A percentile compares a stretch with the other conserved stretches of the same genome.
Evolutionary conservation across 1,140 invertebrate species (phyloP).

Genomic region (Paralvinella palmiformis): DNA sequence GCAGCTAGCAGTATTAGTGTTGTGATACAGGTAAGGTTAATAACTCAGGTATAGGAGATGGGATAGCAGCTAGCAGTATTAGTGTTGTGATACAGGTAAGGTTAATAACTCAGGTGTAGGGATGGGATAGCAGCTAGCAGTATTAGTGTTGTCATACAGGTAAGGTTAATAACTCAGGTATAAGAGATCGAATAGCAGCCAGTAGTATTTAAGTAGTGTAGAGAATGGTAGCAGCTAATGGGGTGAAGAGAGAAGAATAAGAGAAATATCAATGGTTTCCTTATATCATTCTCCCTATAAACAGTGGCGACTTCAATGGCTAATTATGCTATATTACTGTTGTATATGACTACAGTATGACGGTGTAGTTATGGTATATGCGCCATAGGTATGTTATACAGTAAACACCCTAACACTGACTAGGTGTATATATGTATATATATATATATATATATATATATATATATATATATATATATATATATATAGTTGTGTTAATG

Average conservation of each 20-base stretch:
- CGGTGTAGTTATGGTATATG: too few relatives aligned
- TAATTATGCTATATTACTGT: too few relatives aligned
- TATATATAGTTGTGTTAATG: too few relatives aligned
- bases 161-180: neutral
- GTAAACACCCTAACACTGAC: too few relatives aligned
- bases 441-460: too few relatives aligned
- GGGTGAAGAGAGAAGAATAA: neutral
- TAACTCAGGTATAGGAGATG: neutral
- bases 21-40: neutral
- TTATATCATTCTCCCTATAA: neutral
- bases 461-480: too few relatives aligned
- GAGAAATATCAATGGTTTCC: neutral
- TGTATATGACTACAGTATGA: too few relatives aligned
- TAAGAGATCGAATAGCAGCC: neutral
- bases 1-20: neutral
- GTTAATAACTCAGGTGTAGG: too few relatives aligned
- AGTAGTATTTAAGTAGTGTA: neutral
- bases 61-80: neutral
- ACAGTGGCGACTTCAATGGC: neutral
- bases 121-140: neutral
- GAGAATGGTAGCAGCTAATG: neutral
- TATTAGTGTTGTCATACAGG: constrained; percentile 6
- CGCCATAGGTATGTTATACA: too few relatives aligned
- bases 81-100: too few relatives aligned
- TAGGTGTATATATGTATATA: too few relatives aligned